These are phyloP conservation scores for Mormyrus proboscirostris DNA, from an alignment of 2,797 vertebrate species.

Conservation along the genomic window DNA sequence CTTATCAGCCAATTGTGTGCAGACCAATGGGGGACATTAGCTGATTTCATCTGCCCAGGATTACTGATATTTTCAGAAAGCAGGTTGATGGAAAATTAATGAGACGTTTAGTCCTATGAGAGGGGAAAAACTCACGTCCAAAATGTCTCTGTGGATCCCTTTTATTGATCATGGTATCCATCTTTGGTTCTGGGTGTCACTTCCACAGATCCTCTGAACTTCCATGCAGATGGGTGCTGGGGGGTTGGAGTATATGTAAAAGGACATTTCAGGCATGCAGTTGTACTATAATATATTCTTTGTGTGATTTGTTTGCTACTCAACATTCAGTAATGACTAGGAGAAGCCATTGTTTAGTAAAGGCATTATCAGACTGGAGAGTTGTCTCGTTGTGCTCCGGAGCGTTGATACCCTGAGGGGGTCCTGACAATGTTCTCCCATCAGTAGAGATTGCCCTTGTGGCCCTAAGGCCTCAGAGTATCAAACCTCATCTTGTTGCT, in stretches of 20 bases:
- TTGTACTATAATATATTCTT: not conserved
- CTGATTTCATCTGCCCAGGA: conserved; percentile 55
- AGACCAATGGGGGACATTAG: conserved; percentile 52
- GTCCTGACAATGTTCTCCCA: not conserved
- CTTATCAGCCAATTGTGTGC: conserved; percentile 54
- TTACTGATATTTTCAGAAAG: conserved; percentile 54
- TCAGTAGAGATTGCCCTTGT: conserved; percentile 1
- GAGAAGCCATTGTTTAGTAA: not conserved
- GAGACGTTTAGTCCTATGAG: conserved; percentile 42
- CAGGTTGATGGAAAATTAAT: conserved; percentile 41
- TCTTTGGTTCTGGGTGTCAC: not conserved
- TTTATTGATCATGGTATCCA: not conserved
- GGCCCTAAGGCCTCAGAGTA: conserved; percentile 4
- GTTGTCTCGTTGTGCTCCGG: no score
- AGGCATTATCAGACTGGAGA: not conserved
- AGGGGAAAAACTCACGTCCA: conserved; percentile 43
- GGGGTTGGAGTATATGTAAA: not conserved
- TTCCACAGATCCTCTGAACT: not conserved
- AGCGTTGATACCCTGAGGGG: not conserved
- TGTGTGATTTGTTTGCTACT: not conserved
- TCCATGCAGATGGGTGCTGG: not conserved
- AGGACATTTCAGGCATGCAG: not conserved
- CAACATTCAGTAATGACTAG: not conserved
- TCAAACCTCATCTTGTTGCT: conserved; percentile 46
- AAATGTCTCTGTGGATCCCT: conserved; percentile 37